Evolutionary conservation across 2,113 vertebrate genomes (phyloP).

Genomic region (Perognathus longimembris): DNA sequence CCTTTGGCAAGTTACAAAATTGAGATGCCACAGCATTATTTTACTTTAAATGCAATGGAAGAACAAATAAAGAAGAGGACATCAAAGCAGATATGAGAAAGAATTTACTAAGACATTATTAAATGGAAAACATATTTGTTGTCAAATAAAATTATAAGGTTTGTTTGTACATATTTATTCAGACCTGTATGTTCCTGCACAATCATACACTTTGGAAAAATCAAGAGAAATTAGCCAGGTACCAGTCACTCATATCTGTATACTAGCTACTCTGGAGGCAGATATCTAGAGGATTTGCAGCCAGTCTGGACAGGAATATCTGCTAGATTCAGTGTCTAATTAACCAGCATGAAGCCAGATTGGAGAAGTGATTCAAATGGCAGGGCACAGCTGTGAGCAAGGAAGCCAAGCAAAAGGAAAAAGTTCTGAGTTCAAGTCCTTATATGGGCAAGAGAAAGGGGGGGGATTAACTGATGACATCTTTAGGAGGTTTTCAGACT

Average conservation of each 20-base stretch:
- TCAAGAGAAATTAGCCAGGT: neutral
- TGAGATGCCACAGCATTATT: neutral
- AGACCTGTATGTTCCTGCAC: neutral
- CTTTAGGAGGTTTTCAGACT: slow-evolving; percentile 17
- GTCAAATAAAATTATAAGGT: neutral
- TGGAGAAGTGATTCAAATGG: too few species aligned
- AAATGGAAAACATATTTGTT: slow-evolving; percentile 13
- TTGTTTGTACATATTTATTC: fast-evolving
- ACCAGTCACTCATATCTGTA: too few species aligned
- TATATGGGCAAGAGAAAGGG: too few species aligned
- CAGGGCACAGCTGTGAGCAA: too few species aligned
- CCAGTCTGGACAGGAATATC: too few species aligned
- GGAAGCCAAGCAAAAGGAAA: too few species aligned
- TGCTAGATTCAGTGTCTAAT: too few species aligned
- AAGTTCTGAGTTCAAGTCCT: too few species aligned
- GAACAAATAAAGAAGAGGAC: slow-evolving; percentile 6
- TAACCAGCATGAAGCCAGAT: too few species aligned
- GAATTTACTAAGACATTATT: slow-evolving; percentile 11
- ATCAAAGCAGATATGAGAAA: neutral
- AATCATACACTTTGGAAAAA: neutral
- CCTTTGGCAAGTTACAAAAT: slow-evolving; percentile 23
- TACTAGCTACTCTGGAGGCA: too few species aligned
- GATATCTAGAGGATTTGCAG: too few species aligned
- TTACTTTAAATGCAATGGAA: neutral
- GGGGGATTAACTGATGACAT: neutral